Base-by-base conservation (phyloP, 2,888 invertebrate species). In the Mesodorylaimus sp. region DNA sequence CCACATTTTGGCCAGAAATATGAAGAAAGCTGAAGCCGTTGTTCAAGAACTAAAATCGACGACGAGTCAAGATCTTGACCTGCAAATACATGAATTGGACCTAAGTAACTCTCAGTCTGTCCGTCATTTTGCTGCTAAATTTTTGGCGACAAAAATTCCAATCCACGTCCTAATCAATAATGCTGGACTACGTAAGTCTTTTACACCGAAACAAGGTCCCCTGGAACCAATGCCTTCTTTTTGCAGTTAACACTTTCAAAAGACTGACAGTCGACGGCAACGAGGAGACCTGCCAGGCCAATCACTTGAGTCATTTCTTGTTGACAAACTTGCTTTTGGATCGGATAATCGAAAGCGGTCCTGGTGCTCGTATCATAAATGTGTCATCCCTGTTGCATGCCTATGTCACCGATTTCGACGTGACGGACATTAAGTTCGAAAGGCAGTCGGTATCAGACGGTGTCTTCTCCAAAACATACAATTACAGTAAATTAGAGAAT, bases 281-380 rank as follows among this genome's bases (percentile, higher is more conserved):
- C 37, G 91, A 93, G 66, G 68, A 80, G 59, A 87, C 84, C 1
- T 84, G 87, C 80, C 86, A 81, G 0, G 85, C 87, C 0, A 93
- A 93, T 65, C 83, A 89, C 61, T 85, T 84, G 66, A 91, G 91
- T 0, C 88, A 87, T 5, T 93, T 91, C 65, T 72, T 93, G 42
- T 73, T 95, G 13, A 91, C 89, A 0, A 87, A 87, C 69, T 76
- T 93, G 13, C 72, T 93, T 3, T 49, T 70, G 43, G 68, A 68
- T 64, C 63, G 61, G 47, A 38, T 7, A 26, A 10, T n/a, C n/a
- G 10, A 7, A 39, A 19, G 13, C 21, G 5, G 7, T 19, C n/a
- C 10, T 36, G 36, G n/a, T n/a, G n/a, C n/a, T n/a, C n/a, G n/a
- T n/a, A n/a, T n/a, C n/a, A n/a, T n/a, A n/a, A n/a, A n/a, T n/a